Percentiles rank a stretch among this genome's conserved stretches.
Evolutionary conservation across 35 echinoderm and acorn worm species (phyloP).

Genomic region (Holothuria glaberrima): DNA sequence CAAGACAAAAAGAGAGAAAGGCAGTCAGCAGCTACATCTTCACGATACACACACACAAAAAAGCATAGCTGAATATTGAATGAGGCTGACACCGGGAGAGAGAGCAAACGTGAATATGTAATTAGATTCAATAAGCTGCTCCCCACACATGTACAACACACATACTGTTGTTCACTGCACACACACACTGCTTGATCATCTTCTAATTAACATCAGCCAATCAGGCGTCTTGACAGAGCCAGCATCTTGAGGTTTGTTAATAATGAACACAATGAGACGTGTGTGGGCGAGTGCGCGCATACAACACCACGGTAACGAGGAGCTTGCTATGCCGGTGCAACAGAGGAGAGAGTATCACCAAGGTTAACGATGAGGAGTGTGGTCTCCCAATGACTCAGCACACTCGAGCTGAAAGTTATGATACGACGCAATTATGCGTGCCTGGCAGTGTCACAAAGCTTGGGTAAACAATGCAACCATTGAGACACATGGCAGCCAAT

Average conservation of each 20-base stretch:
- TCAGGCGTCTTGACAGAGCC: not conserved
- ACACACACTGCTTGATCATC: slow-evolving; percentile 36
- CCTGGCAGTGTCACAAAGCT: slow-evolving; percentile 51
- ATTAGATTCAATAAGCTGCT: slow-evolving; percentile 34
- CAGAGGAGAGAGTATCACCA: not conserved
- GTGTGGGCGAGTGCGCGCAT: slow-evolving; percentile 24
- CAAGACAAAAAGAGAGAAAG: slow-evolving; percentile 5
- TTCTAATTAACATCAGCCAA: slow-evolving; percentile 44
- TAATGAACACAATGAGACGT: slow-evolving; percentile 33
- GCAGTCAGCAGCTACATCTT: slow-evolving; percentile 23
- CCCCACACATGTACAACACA: slow-evolving; percentile 42
- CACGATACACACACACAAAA: slow-evolving; percentile 10
- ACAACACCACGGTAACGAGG: not conserved
- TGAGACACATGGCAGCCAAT: slow-evolving; percentile 26
- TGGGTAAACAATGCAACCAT: slow-evolving; percentile 40
- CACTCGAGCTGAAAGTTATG: slow-evolving; percentile 8
- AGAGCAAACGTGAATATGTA: slow-evolving; percentile 54
- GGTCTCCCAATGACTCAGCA: slow-evolving; percentile 45
- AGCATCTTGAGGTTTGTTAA: slow-evolving; percentile 38
- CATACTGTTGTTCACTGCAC: not conserved
- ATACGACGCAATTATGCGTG: slow-evolving; percentile 52
- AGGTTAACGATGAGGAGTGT: slow-evolving; percentile 36
- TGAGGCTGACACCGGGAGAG: slow-evolving; percentile 10
- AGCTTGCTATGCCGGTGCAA: slow-evolving; percentile 2
- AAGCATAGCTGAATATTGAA: slow-evolving; percentile 53